These are phyloP conservation scores for Andrena cerasifolii DNA, from an alignment of 1,140 invertebrate species.

Conservation along the genomic window DNA sequence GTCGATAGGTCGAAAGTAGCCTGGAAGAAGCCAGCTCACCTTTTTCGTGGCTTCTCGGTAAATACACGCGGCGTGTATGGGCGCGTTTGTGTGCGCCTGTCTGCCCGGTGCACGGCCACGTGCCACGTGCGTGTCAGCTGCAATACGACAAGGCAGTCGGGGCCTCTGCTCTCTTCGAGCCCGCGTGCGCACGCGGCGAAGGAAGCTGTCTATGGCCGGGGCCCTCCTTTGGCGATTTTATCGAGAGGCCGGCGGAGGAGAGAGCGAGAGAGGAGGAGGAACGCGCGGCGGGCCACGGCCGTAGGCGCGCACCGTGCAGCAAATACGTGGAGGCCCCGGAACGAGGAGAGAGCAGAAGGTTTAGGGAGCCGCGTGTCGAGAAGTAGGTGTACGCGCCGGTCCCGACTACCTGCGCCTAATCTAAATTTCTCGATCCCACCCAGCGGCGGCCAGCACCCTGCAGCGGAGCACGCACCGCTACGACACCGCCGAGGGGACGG, in stretches of 20 bases:
- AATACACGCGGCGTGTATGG: conserved; percentile 23
- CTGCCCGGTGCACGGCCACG: conserved; percentile 68
- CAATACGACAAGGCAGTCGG: conserved; percentile 60
- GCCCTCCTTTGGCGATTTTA: conserved; percentile 58
- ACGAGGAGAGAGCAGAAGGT: neutral
- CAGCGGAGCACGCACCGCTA: conserved; percentile 46
- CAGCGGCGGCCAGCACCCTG: conserved; percentile 39
- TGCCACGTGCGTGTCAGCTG: conserved; percentile 75
- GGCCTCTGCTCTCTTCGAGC: conserved; percentile 38
- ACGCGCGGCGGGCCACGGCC: neutral
- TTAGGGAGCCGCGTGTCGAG: neutral
- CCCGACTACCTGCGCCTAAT: conserved; percentile 56
- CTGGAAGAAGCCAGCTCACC: conserved; percentile 42
- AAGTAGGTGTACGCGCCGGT: conserved; percentile 36
- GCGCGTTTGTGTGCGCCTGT: conserved; percentile 25
- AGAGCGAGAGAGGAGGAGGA: conserved; percentile 1
- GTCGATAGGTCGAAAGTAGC: conserved; percentile 41
- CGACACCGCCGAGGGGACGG: conserved; percentile 15
- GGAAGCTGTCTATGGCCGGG: conserved; percentile 47
- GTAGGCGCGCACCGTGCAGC: too few relatives aligned
- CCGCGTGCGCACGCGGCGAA: conserved; percentile 42
- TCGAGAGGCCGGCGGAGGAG: conserved; percentile 10
- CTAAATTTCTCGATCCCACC: conserved; percentile 58
- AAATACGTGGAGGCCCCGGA: too few relatives aligned
- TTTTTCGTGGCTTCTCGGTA: conserved; percentile 49